A percentile compares a stretch with the other conserved stretches of the same genome.
Conservation (phyloP, 2,888 invertebrate genomes). For the Eudasyphora cyanicolor region DNA sequence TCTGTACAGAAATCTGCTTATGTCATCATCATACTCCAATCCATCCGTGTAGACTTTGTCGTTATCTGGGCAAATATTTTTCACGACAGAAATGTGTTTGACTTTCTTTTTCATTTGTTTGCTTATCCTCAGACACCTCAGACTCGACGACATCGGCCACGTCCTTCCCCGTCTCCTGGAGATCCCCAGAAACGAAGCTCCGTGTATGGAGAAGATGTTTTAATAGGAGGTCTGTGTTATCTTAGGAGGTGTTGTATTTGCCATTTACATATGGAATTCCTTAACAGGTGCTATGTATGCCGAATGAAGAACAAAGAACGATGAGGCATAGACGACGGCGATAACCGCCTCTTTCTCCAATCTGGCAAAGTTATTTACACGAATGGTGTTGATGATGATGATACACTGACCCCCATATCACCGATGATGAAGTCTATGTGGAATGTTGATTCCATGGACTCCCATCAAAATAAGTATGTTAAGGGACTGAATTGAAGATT, state of each 20-base stretch:
- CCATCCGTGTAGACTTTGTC: not conserved
- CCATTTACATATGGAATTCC: constrained; percentile 14
- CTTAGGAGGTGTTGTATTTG: constrained; percentile 29
- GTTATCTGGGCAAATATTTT: constrained; percentile 11
- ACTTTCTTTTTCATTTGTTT: constrained; percentile 14
- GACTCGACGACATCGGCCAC: not conserved
- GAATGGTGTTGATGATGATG: constrained; percentile 49
- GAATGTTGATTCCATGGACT: not conserved
- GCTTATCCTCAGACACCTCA: constrained; percentile 23
- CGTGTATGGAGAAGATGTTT: not conserved
- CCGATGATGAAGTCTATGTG: not conserved
- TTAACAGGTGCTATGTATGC: constrained; percentile 17
- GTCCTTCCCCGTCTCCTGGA: not conserved
- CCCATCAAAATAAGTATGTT: not conserved
- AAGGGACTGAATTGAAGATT: not conserved
- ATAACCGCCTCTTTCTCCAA: no score
- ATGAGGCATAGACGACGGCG: not conserved
- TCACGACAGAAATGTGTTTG: constrained; percentile 3
- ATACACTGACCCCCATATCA: constrained; percentile 56
- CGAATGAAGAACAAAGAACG: not conserved
- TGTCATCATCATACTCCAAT: constrained; percentile 27
- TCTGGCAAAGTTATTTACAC: no score
- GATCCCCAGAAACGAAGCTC: not conserved
- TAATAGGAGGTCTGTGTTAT: not conserved
- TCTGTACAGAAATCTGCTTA: constrained; percentile 3